These are phyloP conservation scores for Falco columbarius DNA, from an alignment of 2,797 vertebrate species.

Conservation along the genomic window DNA sequence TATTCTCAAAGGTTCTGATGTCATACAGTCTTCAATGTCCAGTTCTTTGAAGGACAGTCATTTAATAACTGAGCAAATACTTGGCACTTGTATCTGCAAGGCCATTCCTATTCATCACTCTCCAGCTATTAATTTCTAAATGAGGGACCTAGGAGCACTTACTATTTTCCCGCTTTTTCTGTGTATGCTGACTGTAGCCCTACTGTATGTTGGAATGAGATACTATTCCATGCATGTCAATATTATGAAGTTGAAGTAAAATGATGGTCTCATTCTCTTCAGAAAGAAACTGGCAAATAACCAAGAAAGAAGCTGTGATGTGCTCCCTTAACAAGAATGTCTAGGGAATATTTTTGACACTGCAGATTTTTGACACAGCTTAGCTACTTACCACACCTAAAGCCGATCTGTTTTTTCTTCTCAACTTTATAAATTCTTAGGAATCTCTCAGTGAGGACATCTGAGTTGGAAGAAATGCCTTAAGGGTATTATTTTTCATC, in stretches of 20 bases:
- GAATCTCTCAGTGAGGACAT: background rate
- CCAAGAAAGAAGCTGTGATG: background rate
- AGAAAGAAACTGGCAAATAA: background rate
- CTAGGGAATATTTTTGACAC: background rate
- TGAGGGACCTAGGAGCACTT: background rate
- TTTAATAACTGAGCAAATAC: background rate
- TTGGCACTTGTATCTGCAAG: background rate
- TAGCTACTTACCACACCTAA: background rate
- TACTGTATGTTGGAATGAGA: background rate
- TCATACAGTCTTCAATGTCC: background rate
- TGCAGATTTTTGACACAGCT: background rate
- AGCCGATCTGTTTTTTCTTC: background rate
- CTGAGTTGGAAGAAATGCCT: background rate
- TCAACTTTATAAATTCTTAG: background rate
- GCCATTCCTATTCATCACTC: background rate
- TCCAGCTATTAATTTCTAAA: background rate
- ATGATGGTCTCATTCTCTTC: background rate
- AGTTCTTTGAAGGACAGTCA: background rate
- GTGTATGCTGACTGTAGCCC: background rate
- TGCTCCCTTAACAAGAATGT: background rate
- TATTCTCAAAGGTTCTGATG: background rate
- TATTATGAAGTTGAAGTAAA: background rate
- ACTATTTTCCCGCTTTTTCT: background rate
- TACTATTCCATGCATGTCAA: background rate
- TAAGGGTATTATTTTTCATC: background rate